These are phyloP conservation scores for Hydrolagus colliei DNA, from an alignment of 2,797 vertebrate genomes.

Conservation along the genomic window DNA sequence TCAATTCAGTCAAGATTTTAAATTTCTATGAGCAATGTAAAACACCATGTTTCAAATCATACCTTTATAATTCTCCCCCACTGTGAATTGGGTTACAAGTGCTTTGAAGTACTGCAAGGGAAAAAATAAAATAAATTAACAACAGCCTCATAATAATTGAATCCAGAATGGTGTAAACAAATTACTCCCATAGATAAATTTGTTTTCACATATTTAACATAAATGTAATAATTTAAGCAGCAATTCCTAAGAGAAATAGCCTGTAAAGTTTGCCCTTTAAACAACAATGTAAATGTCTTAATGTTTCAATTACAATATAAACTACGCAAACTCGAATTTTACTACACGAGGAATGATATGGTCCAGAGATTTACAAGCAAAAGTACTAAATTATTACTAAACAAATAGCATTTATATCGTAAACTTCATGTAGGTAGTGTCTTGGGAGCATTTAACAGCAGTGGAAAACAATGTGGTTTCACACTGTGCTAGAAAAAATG, in stretches of 20 bases:
- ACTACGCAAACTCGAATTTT: too few species aligned
- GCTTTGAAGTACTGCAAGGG: conserved; percentile 67
- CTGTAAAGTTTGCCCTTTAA: neutral
- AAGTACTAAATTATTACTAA: too few species aligned
- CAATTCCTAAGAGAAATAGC: neutral
- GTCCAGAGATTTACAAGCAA: too few species aligned
- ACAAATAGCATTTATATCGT: too few species aligned
- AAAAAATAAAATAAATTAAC: conserved; percentile 27
- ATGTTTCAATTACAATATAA: too few species aligned
- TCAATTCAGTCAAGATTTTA: neutral
- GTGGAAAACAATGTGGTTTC: too few species aligned
- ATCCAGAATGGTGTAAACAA: neutral
- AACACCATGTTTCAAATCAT: neutral
- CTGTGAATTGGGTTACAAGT: conserved; percentile 60
- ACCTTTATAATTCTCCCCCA: conserved; percentile 70
- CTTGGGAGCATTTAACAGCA: too few species aligned
- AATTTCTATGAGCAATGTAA: neutral
- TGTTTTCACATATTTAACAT: neutral
- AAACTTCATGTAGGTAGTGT: too few species aligned
- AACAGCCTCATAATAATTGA: neutral
- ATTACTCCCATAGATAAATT: neutral
- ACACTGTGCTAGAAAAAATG: too few species aligned
- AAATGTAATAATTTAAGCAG: neutral
- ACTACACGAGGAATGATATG: too few species aligned
- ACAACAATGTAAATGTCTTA: too few species aligned